Base-by-base conservation (phyloP, 2,113 vertebrate genomes). In the Perccottus glenii region DNA sequence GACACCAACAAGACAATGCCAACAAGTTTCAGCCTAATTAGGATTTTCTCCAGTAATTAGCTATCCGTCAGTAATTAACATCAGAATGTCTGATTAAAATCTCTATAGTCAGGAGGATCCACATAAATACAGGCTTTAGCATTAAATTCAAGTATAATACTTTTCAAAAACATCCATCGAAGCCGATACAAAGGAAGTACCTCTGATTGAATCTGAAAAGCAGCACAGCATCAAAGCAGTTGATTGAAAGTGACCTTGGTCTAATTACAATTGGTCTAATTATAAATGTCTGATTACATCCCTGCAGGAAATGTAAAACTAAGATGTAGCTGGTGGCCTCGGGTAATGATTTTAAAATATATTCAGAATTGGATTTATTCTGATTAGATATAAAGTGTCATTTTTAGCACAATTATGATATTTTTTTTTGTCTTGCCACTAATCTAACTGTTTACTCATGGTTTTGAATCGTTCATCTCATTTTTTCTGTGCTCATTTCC, bases 171-270 rank as follows among this genome's bases (percentile, higher is more conserved):
- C 56, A 42, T 73, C 75, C 51, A 64, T 77, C 14, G 40, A 75
- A 61, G 75, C 78, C 78, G 82, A 78, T 70, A 77, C 59, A 61
- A 63, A 60, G 63, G 60, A 55, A 63, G 80, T 11, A 43, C 38
- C 63, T 74, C 67, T 85, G 79, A 89, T 86, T 86, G 78, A 74
- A 78, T 85, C 65, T 11, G 58, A 78, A 67, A 73, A 64, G 56
- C 67, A 47, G 59, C 10, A 15, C 64, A 47, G 70, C 69, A 58
- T 57, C 43, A 52, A 47, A 75, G 58, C 60, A 70, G 78, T 77
- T 87, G 82, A 89, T 86, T 89, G 86, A 88, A 89, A 82, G 81
- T 86, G 87, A 87, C 86, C 88, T 85, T 79, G 62, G 57, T 85
- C 74, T 88, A 88, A 90, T 86, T 87, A 87, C 77, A 83, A 83